A percentile compares a stretch with the other conserved stretches of the same genome.
Evolutionary conservation across 2,113 vertebrate species (phyloP).

Genomic region (Zosterops lateralis): DNA sequence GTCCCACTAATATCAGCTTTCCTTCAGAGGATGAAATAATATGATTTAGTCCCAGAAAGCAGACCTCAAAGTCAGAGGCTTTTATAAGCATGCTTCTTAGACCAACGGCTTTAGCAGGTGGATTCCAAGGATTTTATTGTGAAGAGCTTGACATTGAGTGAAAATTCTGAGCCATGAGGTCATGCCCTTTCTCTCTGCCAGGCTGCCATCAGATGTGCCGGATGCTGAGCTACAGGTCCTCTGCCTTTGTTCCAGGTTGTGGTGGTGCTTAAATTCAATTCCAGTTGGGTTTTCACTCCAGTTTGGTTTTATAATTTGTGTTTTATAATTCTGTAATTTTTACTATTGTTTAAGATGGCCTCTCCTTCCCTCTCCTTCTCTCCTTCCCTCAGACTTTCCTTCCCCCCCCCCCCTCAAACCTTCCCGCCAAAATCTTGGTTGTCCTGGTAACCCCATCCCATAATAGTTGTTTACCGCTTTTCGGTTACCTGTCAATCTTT

Average conservation of each 20-base stretch:
- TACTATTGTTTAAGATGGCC: too few relatives aligned
- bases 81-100: slow-evolving; percentile 49
- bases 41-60: slow-evolving; percentile 42
- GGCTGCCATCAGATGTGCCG: not conserved
- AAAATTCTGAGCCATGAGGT: slow-evolving; percentile 5
- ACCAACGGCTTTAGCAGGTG: slow-evolving; percentile 20
- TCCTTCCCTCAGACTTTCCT: too few relatives aligned
- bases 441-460: too few relatives aligned
- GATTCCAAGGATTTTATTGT: slow-evolving; percentile 42
- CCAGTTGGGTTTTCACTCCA: too few relatives aligned
- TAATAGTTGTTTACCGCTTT: too few relatives aligned
- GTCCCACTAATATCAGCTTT: slow-evolving; percentile 40
- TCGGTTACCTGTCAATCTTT: too few relatives aligned
- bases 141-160: slow-evolving; percentile 17
- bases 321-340: too few relatives aligned
- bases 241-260: not conserved
- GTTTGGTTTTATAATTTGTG: too few relatives aligned
- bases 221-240: not conserved
- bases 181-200: not conserved
- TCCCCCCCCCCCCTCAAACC: too few relatives aligned
- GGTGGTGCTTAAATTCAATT: too few relatives aligned
- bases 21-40: slow-evolving; percentile 47
- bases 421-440: too few relatives aligned
- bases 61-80: slow-evolving; percentile 46
- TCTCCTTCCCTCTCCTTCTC: too few relatives aligned